These are phyloP conservation scores for Lipophrys pholis DNA, from an alignment of 2,113 vertebrate species.

Conservation along the genomic window DNA sequence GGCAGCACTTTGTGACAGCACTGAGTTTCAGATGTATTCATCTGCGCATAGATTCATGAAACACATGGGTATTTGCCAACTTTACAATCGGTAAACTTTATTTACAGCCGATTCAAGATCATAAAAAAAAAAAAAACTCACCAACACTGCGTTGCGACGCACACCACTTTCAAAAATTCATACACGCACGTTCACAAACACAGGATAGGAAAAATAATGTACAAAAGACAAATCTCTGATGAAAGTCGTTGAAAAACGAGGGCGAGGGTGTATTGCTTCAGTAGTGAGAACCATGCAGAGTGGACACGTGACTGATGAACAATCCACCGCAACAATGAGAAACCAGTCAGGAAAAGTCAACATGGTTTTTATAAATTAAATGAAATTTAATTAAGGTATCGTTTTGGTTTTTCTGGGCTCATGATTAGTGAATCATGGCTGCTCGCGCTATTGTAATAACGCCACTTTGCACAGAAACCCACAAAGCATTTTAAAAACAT, in stretches of 20 bases:
- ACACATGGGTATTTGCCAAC: conserved; percentile 47
- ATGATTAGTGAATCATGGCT: no score
- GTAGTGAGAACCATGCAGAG: conserved; percentile 17
- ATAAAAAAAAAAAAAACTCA: conserved; percentile 81
- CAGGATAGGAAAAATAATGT: conserved; percentile 40
- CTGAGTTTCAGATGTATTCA: conserved; percentile 33
- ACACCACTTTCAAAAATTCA: conserved; percentile 28
- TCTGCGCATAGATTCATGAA: conserved; percentile 30
- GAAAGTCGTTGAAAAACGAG: conserved; percentile 31
- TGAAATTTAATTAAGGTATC: neutral
- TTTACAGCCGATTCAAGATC: conserved; percentile 76
- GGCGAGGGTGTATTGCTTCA: conserved; percentile 15
- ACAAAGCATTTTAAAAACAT: no score
- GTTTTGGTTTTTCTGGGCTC: neutral
- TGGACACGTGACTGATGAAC: conserved; percentile 4
- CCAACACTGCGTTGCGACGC: conserved; percentile 31
- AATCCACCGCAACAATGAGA: neutral
- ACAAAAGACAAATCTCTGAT: conserved; percentile 37
- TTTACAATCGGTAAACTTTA: conserved; percentile 72
- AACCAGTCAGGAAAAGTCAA: neutral
- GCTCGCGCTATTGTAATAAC: no score
- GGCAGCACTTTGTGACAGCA: conserved; percentile 38
- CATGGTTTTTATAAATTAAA: neutral
- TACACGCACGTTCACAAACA: conserved; percentile 27
- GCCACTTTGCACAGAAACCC: no score